Conservation (phyloP, 1,140 invertebrate species). For the Ptiloglossa arizonensis region DNA sequence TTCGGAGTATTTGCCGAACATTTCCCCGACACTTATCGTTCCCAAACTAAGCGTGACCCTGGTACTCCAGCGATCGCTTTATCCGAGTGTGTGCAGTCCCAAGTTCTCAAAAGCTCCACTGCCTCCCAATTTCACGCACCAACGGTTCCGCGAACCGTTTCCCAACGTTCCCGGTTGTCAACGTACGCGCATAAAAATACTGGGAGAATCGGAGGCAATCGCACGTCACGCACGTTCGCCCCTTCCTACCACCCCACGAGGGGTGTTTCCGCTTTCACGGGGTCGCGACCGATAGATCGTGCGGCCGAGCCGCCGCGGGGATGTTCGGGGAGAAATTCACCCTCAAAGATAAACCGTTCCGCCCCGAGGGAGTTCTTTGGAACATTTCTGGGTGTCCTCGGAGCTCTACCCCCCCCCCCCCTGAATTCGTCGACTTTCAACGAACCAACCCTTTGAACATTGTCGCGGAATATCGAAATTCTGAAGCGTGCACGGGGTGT, state of each 20-base stretch:
- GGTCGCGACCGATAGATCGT: constrained; percentile 51
- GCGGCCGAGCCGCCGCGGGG: constrained; percentile 20
- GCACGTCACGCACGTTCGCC: constrained; percentile 33
- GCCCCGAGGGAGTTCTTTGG: constrained; percentile 38
- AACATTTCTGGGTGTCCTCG: constrained; percentile 41
- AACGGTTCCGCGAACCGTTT: neutral
- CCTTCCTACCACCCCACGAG: neutral
- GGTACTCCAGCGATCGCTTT: neutral
- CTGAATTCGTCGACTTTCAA: constrained; percentile 23
- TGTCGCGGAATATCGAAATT: neutral
- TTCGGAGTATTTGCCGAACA: constrained; percentile 1
- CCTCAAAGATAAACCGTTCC: constrained; percentile 52
- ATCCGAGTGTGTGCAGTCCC: neutral
- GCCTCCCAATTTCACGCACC: constrained; percentile 24
- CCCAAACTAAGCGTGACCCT: constrained; percentile 12
- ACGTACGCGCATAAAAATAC: constrained; percentile 20
- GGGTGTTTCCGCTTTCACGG: constrained; percentile 45
- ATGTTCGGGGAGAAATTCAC: constrained; percentile 36
- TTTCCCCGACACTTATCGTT: constrained; percentile 7
- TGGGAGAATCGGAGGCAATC: constrained; percentile 28
- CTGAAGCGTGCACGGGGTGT: neutral
- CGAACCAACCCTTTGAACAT: neutral
- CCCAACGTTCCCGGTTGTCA: neutral
- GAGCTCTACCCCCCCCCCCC: neutral
- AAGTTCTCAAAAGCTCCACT: constrained; percentile 3